These are phyloP conservation scores for Clarias fuscus DNA, from an alignment of 2,797 vertebrate genomes.

Conservation along the genomic window DNA sequence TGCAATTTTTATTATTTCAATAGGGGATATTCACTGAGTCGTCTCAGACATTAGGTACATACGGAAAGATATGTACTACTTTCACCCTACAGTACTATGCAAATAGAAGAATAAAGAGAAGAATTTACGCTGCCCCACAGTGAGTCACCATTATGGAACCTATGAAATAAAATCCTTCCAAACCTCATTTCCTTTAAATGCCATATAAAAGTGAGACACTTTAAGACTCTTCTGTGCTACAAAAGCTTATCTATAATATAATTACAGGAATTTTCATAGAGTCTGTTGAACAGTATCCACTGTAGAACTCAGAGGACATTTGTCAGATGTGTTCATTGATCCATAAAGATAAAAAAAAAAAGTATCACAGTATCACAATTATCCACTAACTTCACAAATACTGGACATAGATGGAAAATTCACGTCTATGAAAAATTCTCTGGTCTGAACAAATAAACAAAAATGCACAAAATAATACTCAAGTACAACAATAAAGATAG, in stretches of 20 bases:
- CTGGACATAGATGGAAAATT: not conserved
- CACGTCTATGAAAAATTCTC: not conserved
- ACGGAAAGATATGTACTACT: constrained; percentile 7
- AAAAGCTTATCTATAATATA: constrained; percentile 2
- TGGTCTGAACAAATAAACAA: too few species aligned
- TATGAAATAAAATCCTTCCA: constrained; percentile 26
- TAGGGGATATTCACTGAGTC: constrained; percentile 19
- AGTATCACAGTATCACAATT: too few species aligned
- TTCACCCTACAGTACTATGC: constrained; percentile 2
- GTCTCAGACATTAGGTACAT: constrained; percentile 15
- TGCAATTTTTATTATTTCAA: constrained; percentile 18
- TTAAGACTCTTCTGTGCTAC: not conserved
- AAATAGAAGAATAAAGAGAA: not conserved
- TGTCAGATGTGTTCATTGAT: constrained; percentile 38
- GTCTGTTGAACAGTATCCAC: not conserved
- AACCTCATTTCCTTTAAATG: constrained; percentile 18
- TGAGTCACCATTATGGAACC: constrained; percentile 8
- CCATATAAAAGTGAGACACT: constrained; percentile 11
- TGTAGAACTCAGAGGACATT: constrained; percentile 23
- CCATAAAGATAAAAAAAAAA: not conserved
- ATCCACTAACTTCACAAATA: not conserved
- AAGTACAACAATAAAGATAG: not conserved
- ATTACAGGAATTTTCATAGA: not conserved
- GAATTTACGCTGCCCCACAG: not conserved
- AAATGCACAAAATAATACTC: not conserved